Base-by-base conservation (phyloP, 2,797 vertebrate genomes). In the Cetoscarus ocellatus region DNA sequence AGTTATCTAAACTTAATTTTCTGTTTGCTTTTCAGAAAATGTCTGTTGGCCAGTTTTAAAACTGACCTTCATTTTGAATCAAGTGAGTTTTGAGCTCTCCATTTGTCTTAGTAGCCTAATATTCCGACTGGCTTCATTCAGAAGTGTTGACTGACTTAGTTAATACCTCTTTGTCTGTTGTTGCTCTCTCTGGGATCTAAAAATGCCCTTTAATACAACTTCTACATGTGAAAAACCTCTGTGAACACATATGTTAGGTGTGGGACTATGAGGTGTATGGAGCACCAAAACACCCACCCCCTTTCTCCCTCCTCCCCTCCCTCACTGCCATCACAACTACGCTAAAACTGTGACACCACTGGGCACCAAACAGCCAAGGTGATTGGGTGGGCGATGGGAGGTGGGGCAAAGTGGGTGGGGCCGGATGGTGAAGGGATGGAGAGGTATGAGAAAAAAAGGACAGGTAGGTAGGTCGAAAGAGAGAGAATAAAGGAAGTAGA, bases 331-430 rank as follows among this genome's bases (percentile, higher is more conserved):
- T 65, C 58, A 44, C 78, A 60, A 18, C 73, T 73, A 51, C 34
- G 44, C 75, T 86, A 70, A 68, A 7, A 83, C 83, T 86, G 80
- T 74, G 68, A 89, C 85, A 90, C 87, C 88, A 90, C 86, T 85
- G 84, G 87, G 84, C 85, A 91, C 86, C 88, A 92, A 90, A 92
- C 88, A 91, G 88, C 90, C 88, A 88, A 88, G 79, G 88, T 88
- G 87, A 83, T 63, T 72, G 73, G 81, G 84, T 86, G 81, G 80
- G 75, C 58, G 59, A 85, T 86, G 85, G 80, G 57, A 55, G 83
- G 82, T 81, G 81, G 75, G 80, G 80, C 73, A 60, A 61, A 52
- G 64, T 73, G 85, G 71, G 17, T 27, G 17, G 48, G 13, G 45
- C 79, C 82, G 76, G 62, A 85, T 86, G 81, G 80, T 73, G 73